phyloP scores from a whole-genome alignment of 1,140 invertebrate genomes.

The Drosophila trapezifrons region DNA sequence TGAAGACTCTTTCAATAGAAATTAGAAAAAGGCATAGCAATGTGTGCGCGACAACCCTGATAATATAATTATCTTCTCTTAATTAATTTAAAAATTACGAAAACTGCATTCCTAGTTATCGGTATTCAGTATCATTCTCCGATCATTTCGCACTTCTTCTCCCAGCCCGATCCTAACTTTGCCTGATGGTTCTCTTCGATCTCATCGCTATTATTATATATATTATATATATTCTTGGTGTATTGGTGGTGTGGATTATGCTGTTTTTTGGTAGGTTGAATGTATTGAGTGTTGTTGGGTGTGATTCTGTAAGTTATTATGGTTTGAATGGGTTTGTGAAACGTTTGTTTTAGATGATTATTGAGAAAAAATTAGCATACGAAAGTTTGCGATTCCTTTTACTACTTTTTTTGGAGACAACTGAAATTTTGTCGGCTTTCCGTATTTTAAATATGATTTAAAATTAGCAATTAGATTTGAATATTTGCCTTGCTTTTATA shows the following conservation, averaged over 20 bases:
- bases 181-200: constrained; percentile 37
- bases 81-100: constrained; percentile 72
- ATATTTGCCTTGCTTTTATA: constrained; percentile 56
- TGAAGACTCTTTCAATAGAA: too few species aligned
- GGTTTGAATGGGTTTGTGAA: constrained; percentile 20
- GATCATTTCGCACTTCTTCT: constrained; percentile 13
- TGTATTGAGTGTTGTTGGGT: constrained; percentile 50
- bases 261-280: constrained; percentile 66
- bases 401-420: constrained; percentile 62
- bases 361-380: constrained; percentile 44
- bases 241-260: constrained; percentile 79
- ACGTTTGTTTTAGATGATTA: constrained; percentile 44
- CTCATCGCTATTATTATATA: constrained; percentile 17
- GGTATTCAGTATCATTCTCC: constrained; percentile 10
- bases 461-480: constrained; percentile 71
- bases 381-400: constrained; percentile 39
- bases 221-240: constrained; percentile 39
- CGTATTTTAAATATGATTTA: constrained; percentile 62
- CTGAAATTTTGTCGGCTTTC: constrained; percentile 56
- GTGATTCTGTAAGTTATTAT: constrained; percentile 19
- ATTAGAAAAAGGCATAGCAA: too few species aligned
- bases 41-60: neutral
- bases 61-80: constrained; percentile 17
- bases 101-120: constrained; percentile 61
- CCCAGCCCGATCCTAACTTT: constrained; percentile 34